A percentile compares a stretch with the other conserved stretches of the same genome.
phyloP scores from a whole-genome alignment of 2,888 invertebrate genomes.

The Ectobius pallidus region DNA sequence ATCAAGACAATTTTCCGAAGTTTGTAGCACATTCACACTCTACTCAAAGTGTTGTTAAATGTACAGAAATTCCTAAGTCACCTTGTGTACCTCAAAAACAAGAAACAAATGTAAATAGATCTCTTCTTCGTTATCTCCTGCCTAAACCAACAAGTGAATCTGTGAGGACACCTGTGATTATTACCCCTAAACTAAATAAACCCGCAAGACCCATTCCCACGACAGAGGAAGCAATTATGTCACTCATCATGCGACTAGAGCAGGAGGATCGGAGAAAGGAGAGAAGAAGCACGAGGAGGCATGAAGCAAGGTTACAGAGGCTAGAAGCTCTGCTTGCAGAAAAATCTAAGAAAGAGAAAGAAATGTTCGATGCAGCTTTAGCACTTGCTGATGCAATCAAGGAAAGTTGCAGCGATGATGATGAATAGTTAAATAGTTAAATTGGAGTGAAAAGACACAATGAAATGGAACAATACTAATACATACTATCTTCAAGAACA shows the following conservation, averaged over 20 bases:
- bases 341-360: conserved; percentile 27
- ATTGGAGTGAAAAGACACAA: no score
- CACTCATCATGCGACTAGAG: neutral
- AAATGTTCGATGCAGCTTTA: neutral
- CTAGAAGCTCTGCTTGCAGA: conserved; percentile 25
- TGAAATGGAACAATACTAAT: no score
- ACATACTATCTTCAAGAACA: no score
- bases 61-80: no score
- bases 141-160: no score
- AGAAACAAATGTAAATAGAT: no score
- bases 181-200: neutral
- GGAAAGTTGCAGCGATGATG: neutral
- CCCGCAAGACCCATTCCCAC: conserved; percentile 26
- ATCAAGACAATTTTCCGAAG: no score
- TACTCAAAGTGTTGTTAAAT: no score
- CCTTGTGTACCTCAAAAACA: no score
- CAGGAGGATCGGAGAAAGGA: conserved; percentile 26
- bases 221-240: conserved; percentile 25
- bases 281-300: conserved; percentile 1
- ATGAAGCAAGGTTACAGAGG: conserved; percentile 26
- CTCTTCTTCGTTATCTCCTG: no score
- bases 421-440: no score
- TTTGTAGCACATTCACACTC: no score
- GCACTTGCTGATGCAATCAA: neutral
- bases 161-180: neutral